Evolutionary conservation across 1,140 invertebrate species (phyloP).

Genomic region (Drosophila bipectinata): DNA sequence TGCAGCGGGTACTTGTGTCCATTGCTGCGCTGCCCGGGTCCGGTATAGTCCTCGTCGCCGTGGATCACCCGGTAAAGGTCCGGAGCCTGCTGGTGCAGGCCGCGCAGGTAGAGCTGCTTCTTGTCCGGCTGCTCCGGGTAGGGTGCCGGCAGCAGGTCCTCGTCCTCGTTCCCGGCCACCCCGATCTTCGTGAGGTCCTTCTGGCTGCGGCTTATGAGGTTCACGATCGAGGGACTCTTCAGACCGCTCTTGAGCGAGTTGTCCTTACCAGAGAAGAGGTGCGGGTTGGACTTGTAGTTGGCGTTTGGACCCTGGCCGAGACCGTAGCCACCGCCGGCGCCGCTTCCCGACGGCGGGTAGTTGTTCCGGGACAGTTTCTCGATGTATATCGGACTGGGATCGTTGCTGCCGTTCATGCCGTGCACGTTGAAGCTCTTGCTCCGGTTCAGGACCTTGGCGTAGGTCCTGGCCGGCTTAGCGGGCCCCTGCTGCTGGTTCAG

Average conservation of each 20-base stretch:
- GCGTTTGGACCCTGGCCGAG: slow-evolving; percentile 35
- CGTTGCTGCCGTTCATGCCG: slow-evolving; percentile 84
- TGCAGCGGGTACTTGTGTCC: slow-evolving; percentile 63
- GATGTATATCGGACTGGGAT: slow-evolving; percentile 84
- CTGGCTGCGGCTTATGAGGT: slow-evolving; percentile 92
- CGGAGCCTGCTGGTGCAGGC: slow-evolving; percentile 89
- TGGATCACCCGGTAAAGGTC: slow-evolving; percentile 90
- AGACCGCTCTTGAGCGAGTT: slow-evolving; percentile 85
- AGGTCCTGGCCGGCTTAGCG: slow-evolving; percentile 89
- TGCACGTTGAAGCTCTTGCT: slow-evolving; percentile 95
- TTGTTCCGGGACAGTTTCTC: slow-evolving; percentile 81
- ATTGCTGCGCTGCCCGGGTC: slow-evolving; percentile 5
- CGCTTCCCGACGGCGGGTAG: slow-evolving; percentile 35
- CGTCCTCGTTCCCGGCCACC: slow-evolving; percentile 38
- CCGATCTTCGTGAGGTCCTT: slow-evolving; percentile 87
- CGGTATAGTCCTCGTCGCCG: slow-evolving; percentile 62
- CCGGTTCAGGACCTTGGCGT: slow-evolving; percentile 88
- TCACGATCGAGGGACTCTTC: slow-evolving; percentile 93
- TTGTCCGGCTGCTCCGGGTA: slow-evolving; percentile 84
- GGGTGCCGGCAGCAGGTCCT: slow-evolving; percentile 29
- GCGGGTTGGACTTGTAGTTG: slow-evolving; percentile 90
- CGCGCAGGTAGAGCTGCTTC: slow-evolving; percentile 89
- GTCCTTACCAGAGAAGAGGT: slow-evolving; percentile 88
- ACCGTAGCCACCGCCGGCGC: slow-evolving; percentile 5
- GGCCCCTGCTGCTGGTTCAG: slow-evolving; percentile 86